Evolutionary conservation across 2,797 vertebrate species (phyloP).

Genomic region (Eidolon dupreanum): DNA sequence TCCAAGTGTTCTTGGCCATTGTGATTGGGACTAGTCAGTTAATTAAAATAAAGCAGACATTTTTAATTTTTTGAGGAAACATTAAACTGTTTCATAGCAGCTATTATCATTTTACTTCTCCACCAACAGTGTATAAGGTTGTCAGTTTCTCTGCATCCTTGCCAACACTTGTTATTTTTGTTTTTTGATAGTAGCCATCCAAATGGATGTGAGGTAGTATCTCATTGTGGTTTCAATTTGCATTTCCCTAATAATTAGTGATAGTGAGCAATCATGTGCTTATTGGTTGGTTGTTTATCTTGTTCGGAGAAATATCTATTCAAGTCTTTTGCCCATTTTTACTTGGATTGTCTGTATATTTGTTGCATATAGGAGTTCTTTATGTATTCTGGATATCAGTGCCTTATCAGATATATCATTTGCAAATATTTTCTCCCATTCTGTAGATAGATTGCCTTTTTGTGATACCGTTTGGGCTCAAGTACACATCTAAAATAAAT

Average conservation of each 20-base stretch:
- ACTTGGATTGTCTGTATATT: neutral
- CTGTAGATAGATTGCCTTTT: neutral
- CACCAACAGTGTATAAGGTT: neutral
- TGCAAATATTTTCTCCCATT: neutral
- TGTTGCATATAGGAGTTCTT: neutral
- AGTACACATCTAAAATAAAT: conserved; percentile 26
- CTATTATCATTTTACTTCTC: neutral
- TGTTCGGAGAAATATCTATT: neutral
- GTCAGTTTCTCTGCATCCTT: neutral
- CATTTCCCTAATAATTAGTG: neutral
- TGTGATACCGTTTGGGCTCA: neutral
- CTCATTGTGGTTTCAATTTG: conserved; percentile 17
- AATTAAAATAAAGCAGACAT: neutral
- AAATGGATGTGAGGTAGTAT: neutral
- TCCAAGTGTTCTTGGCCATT: neutral
- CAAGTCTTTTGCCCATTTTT: neutral
- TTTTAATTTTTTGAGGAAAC: neutral
- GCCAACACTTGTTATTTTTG: neutral
- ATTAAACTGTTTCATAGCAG: neutral
- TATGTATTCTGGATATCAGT: neutral
- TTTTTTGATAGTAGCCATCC: neutral
- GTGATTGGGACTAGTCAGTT: neutral
- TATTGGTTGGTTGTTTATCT: neutral
- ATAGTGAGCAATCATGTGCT: neutral
- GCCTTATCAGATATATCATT: neutral